Evolutionary conservation across 2,888 invertebrate species (phyloP), one percentile per base, ranked within the genome.

Genomic region (Oxystoma pomonae): DNA sequence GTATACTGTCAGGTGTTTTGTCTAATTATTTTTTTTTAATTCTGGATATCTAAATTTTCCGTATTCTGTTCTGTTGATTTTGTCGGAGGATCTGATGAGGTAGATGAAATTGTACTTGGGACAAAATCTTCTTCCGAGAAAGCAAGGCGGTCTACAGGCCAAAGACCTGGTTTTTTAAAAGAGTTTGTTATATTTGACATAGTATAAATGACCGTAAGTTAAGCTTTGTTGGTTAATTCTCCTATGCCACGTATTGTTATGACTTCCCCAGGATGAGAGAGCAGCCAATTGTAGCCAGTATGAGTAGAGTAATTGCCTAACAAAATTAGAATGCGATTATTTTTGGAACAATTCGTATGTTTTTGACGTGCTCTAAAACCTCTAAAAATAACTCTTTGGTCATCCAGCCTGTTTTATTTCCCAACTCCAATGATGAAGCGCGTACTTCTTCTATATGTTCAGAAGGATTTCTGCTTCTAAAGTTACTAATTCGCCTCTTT

Each of bases 221-320:
- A 64, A 17, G 64, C 64, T n/a, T 19, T 57, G 16, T 57, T 60
- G 12, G 58, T 55, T 61, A 61, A 21, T 16, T 59, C 59, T 9
- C 53, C 20, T 20, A 59, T 20, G 17, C 51, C 20, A 53, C 60
- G 21, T 57, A 64, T 56, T 9, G 62, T 64, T 16, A 66, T 63
- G 20, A 55, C 19, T 57, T 62, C 55, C 50, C 64, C 62, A 21
- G 61, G 64, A 58, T 66, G 20, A 22, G 59, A 57, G 20, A 62
- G 9, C 55, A 64, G 18, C 64, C 64, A 66, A 55, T 61, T 59
- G 7, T 21, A 22, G 1, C 55, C 53, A 1, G 53, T 22, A 55
- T 60, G 22, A 1, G 55, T 35, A 2, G n/a, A n/a, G 18, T 60
- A 55, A 17, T 60, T 60, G 19, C 55, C 60, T 18, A 60, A 35